Percentiles rank a stretch among this genome's conserved stretches.
Conservation (phyloP, 2,888 invertebrate species). For the Caprella mutica region DNA sequence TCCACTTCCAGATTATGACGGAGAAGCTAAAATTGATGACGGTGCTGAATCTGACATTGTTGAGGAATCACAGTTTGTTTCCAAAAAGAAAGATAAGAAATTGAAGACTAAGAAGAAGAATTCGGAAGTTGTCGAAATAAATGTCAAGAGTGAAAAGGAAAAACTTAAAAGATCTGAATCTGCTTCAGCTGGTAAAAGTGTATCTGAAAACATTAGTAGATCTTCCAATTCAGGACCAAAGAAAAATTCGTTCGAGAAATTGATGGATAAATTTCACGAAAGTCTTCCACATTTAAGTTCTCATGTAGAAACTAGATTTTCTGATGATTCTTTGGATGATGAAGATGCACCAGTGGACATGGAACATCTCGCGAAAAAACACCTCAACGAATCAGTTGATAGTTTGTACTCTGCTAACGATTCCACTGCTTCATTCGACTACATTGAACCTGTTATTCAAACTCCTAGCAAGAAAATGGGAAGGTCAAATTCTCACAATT, state of each 20-base stretch:
- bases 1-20: constrained; percentile 33
- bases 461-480: neutral
- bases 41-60: constrained; percentile 31
- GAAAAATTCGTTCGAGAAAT: constrained; percentile 28
- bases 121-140: no score
- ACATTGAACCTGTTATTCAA: constrained; percentile 47
- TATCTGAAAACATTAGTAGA: no score
- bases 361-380: no score
- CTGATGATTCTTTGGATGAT: constrained; percentile 59
- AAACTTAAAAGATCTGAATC: no score
- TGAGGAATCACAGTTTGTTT: constrained; percentile 25
- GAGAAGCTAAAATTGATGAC: constrained; percentile 19
- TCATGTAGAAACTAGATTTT: constrained; percentile 39
- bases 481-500: neutral
- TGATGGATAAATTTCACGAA: constrained; percentile 33
- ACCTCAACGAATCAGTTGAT: constrained; percentile 18
- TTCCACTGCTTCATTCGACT: constrained; percentile 30
- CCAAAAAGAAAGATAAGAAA: no score
- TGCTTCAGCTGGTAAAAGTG: no score
- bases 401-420: constrained; percentile 42
- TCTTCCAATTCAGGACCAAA: no score
- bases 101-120: no score
- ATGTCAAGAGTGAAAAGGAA: no score
- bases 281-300: constrained; percentile 22
- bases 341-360: constrained; percentile 1